Evolutionary conservation across 2,888 invertebrate genomes (phyloP), one percentile per base, ranked within the genome.

Genomic region (Embidobia sp.): DNA sequence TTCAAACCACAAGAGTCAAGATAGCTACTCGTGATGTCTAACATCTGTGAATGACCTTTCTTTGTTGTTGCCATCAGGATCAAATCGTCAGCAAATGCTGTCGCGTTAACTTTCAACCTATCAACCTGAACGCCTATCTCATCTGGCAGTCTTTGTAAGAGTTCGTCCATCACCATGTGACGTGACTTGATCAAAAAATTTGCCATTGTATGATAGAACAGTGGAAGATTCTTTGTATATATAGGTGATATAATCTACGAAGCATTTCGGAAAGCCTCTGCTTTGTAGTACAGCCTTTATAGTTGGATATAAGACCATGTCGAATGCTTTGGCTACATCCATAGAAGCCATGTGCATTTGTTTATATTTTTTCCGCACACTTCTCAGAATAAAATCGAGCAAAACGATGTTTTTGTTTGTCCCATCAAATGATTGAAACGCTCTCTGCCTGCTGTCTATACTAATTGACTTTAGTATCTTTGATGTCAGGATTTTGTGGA

Each of bases 241-340:
- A 4, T 53, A 61, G 3, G 7, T 7, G 6, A 80, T 48, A 16
- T 81, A 80, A 3, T 0, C 3, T 2, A 26, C 13, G 15, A 81
- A 64, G 0, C 15, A 16, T 0, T 1, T 0, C 5, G 80, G 79
- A 0, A 77, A 4, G 5, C 80, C 75, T 5, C 11, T 46, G 0
- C 57, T 1, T 2, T 0, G 2, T 11, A 80, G 15, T 0, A 49
- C 42, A 8, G 57, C 69, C 3, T 26, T 0, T 0, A 70, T 19
- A 0, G 80, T 61, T 2, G 31, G 27, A 26, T 78, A 73, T 0
- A 79, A 64, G 0, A 81, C 64, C 0, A 72, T 61, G 22, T 77
- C 80, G 29, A 79, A 77, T 0, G 79, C 77, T n/a, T 78, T 76
- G 0, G 53, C 48, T 3, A 79, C 63, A 40, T 78, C 79, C 0